Evolutionary conservation across 2,888 invertebrate genomes (phyloP).

Genomic region (Agonopterix arenella): DNA sequence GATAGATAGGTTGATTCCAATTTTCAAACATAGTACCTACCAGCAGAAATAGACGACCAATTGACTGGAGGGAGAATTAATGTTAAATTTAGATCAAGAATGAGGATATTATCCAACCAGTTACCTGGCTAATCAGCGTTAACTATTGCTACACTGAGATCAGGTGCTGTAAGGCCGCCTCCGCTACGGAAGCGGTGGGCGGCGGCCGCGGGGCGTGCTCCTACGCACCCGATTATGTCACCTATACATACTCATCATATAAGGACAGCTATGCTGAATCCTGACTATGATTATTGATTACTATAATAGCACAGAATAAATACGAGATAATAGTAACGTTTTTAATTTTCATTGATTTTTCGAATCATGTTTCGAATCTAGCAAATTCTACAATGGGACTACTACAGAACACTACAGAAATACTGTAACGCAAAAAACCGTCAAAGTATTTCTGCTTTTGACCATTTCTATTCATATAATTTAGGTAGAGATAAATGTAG

Average conservation of each 20-base stretch:
- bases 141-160: conserved; percentile 46
- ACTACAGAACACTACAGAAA: too few species aligned
- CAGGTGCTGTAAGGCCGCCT: conserved; percentile 60
- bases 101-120: conserved; percentile 2
- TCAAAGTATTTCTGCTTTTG: background rate
- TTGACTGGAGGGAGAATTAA: background rate
- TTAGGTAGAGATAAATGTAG: too few species aligned
- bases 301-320: conserved; percentile 10
- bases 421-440: too few species aligned
- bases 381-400: too few species aligned
- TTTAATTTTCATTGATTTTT: conserved; percentile 4
- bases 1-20: too few species aligned
- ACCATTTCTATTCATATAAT: background rate
- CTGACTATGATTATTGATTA: conserved; percentile 16
- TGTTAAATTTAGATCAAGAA: background rate
- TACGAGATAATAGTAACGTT: conserved; percentile 15
- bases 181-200: conserved; percentile 70
- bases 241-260: conserved; percentile 57
- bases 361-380: background rate
- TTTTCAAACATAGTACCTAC: too few species aligned
- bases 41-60: background rate
- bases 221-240: conserved; percentile 65
- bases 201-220: conserved; percentile 48
- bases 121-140: conserved; percentile 20
- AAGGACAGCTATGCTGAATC: conserved; percentile 52